Percentiles rank a stretch among this genome's conserved stretches.
Conservation (phyloP, 2,888 invertebrate genomes). For the Cactoblastis cactorum region DNA sequence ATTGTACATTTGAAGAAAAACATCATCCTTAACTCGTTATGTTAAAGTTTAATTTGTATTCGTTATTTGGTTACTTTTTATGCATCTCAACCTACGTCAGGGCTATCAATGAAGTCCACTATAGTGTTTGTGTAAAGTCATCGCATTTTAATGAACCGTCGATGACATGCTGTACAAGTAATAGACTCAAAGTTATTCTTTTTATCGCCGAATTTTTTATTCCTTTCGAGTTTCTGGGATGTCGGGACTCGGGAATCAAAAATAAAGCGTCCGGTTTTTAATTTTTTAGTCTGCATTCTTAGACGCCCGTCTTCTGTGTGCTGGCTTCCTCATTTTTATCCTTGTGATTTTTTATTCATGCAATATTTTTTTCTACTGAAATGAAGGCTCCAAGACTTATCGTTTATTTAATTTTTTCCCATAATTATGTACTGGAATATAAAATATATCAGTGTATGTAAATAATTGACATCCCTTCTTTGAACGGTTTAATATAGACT, state of each 20-base stretch:
- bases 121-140: constrained; percentile 76
- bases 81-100: constrained; percentile 64
- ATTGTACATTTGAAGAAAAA: constrained; percentile 32
- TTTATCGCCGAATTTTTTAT: constrained; percentile 74
- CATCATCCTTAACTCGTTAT: constrained; percentile 34
- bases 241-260: constrained; percentile 47
- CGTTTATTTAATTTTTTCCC: too few relatives aligned
- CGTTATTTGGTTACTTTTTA: constrained; percentile 47
- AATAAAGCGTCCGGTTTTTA: constrained; percentile 51
- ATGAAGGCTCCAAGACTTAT: too few relatives aligned
- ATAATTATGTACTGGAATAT: too few relatives aligned
- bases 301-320: constrained; percentile 39
- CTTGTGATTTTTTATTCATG: not conserved
- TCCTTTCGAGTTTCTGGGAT: constrained; percentile 51
- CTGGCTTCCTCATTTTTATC: constrained; percentile 2
- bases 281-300: constrained; percentile 52
- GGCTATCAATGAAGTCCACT: constrained; percentile 79
- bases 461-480: too few relatives aligned
- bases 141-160: constrained; percentile 78
- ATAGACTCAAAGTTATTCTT: constrained; percentile 76
- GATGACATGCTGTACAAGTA: constrained; percentile 78
- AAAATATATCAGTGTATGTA: too few relatives aligned
- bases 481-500: too few relatives aligned
- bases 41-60: constrained; percentile 37
- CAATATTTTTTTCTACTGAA: not conserved